Percentiles rank a stretch among this genome's conserved stretches.
These are phyloP conservation scores for Molossus alvarezi DNA, from an alignment of 2,797 vertebrate genomes.

Conservation along the genomic window DNA sequence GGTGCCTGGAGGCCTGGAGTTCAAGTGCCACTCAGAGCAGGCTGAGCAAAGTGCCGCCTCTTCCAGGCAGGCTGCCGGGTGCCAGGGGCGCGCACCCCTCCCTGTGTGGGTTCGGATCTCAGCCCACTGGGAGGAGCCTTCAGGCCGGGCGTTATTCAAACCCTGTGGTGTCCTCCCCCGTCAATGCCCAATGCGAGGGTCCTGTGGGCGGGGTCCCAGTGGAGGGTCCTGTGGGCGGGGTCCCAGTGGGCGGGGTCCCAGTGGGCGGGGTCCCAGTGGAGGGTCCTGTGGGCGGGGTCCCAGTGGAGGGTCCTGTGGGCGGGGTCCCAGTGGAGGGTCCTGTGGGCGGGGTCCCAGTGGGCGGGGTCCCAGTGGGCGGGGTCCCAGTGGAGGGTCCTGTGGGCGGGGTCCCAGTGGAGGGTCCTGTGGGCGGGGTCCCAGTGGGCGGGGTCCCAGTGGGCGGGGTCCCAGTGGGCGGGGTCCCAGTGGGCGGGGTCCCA, in stretches of 20 bases:
- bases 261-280: background rate
- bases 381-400: rapidly evolving
- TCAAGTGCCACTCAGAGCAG: background rate
- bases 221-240: background rate
- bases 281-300: no score
- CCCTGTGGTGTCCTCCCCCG: background rate
- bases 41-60: no score
- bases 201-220: no score
- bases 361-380: no score
- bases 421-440: no score
- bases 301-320: background rate
- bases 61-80: no score
- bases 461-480: rapidly evolving
- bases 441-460: no score
- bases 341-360: no score
- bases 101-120: background rate
- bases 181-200: no score
- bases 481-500: background rate
- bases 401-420: background rate
- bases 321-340: background rate
- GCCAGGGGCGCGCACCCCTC: background rate
- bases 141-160: background rate
- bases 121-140: background rate
- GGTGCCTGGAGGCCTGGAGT: conserved; percentile 44
- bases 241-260: no score